phyloP scores from a whole-genome alignment of 64 coral and sea anemone species.

The Cladopsammia gracilis region DNA sequence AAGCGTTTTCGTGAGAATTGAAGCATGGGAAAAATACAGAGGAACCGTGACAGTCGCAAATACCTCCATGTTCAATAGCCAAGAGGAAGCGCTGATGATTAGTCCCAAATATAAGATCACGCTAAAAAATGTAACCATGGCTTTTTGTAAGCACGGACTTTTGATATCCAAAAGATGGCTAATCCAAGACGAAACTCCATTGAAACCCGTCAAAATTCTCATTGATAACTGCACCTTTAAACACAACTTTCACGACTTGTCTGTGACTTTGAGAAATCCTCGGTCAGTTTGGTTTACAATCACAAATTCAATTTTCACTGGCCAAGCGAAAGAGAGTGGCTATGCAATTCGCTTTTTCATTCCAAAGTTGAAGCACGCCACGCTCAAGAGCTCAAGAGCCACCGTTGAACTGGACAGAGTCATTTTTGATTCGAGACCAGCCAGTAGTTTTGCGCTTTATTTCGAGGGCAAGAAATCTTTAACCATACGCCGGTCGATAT shows the following conservation, averaged over 20 bases:
- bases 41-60: neutral
- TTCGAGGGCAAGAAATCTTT: constrained; percentile 12
- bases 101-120: constrained; percentile 18
- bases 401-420: constrained; percentile 7
- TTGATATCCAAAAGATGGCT: neutral
- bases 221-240: constrained; percentile 27
- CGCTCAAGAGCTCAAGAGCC: neutral
- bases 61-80: constrained; percentile 1
- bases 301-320: neutral
- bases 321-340: neutral
- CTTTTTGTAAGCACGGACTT: neutral
- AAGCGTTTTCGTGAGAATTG: constrained; percentile 1
- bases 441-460: constrained; percentile 7
- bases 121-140: neutral
- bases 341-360: neutral
- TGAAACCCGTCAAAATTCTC: neutral
- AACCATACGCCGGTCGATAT: constrained; percentile 6
- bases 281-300: neutral
- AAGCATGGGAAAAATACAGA: neutral
- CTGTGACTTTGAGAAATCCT: neutral
- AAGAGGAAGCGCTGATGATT: neutral
- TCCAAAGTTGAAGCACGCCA: neutral
- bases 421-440: constrained; percentile 4
- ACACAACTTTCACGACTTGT: neutral
- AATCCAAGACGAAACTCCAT: neutral